Percentiles rank a stretch among this genome's conserved stretches.
Conservation (phyloP, 2,797 vertebrate genomes). For the Bovichtus diacanthus region DNA sequence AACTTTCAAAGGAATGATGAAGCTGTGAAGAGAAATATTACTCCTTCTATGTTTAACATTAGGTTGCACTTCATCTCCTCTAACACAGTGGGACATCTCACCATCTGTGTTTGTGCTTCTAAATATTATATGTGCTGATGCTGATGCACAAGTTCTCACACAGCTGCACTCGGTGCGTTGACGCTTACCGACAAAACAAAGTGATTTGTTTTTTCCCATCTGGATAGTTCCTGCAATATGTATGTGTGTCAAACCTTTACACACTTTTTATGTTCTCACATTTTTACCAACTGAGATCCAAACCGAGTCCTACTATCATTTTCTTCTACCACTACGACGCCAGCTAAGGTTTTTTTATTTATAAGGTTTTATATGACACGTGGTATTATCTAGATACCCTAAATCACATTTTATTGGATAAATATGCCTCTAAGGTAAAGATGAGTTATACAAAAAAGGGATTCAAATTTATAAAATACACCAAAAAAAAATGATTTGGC, state of each 20-base stretch:
- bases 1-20: slow-evolving; percentile 31
- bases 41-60: slow-evolving; percentile 37
- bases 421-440: neutral
- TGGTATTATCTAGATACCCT: neutral
- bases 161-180: slow-evolving; percentile 34
- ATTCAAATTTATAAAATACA: too few relatives aligned
- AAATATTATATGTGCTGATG: slow-evolving; percentile 64
- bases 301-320: neutral
- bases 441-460: neutral
- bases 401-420: neutral
- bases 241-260: slow-evolving; percentile 9
- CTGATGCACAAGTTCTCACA: slow-evolving; percentile 25
- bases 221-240: neutral
- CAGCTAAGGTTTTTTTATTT: too few relatives aligned
- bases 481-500: too few relatives aligned
- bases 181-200: slow-evolving; percentile 31
- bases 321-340: neutral
- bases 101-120: slow-evolving; percentile 55
- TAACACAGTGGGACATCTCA: slow-evolving; percentile 35
- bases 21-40: slow-evolving; percentile 21
- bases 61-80: slow-evolving; percentile 49
- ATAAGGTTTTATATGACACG: neutral
- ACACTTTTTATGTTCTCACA: neutral
- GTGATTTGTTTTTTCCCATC: slow-evolving; percentile 14
- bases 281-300: neutral